Percentiles rank a stretch among this genome's conserved stretches.
phyloP scores from a whole-genome alignment of 2,797 vertebrate species.

The Cuniculus paca region DNA sequence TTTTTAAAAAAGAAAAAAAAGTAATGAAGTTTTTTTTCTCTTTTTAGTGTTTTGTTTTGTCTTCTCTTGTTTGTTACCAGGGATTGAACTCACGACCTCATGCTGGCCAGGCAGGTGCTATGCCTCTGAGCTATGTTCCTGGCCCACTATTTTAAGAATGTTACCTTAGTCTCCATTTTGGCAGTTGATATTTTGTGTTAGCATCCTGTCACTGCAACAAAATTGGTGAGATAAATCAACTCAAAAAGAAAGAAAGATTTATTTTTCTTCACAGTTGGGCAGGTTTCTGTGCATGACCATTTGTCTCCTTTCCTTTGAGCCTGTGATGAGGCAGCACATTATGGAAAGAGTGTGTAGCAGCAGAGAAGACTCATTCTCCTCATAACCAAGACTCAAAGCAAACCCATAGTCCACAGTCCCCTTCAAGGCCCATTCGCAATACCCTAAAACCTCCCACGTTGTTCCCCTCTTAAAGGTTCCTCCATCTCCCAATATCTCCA shows the following conservation, averaged over 20 bases:
- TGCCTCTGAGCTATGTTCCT: too few species aligned
- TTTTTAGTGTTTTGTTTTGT: not conserved
- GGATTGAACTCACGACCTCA: too few species aligned
- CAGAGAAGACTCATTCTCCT: not conserved
- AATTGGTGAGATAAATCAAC: not conserved
- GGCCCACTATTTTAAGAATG: not conserved
- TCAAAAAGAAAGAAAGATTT: not conserved
- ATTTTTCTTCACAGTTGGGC: not conserved
- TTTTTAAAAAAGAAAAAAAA: too few species aligned
- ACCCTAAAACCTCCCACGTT: too few species aligned
- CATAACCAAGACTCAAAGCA: not conserved
- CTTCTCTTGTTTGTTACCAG: too few species aligned
- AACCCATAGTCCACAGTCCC: too few species aligned
- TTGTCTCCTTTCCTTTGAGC: not conserved
- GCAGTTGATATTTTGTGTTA: not conserved
- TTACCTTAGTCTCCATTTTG: not conserved
- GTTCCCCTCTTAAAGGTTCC: not conserved
- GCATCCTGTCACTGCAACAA: not conserved
- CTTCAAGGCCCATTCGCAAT: not conserved
- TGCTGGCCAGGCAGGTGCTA: too few species aligned
- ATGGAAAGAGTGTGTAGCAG: not conserved
- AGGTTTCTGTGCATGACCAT: not conserved
- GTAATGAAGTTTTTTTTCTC: not conserved
- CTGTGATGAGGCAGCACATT: not conserved
- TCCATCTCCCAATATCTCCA: not conserved